These are phyloP conservation scores for Oncopodura yosiiana DNA, from an alignment of 1,140 invertebrate genomes.

Conservation along the genomic window DNA sequence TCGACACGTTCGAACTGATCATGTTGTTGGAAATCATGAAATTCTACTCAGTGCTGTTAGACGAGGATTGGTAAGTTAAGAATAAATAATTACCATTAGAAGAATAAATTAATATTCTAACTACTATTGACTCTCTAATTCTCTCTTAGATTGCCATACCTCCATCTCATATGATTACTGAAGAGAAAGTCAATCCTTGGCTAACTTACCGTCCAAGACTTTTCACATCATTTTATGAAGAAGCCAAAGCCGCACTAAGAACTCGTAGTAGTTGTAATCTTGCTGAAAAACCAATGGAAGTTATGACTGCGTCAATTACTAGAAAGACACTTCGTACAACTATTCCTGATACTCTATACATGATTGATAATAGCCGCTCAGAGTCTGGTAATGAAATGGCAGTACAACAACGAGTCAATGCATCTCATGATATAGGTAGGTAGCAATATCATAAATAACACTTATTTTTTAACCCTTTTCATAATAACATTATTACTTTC, in stretches of 20 bases:
- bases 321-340: constrained; percentile 41
- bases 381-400: neutral
- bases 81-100: neutral
- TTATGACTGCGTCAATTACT: constrained; percentile 4
- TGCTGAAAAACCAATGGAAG: too few relatives aligned
- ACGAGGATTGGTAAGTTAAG: constrained; percentile 58
- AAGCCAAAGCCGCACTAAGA: constrained; percentile 40
- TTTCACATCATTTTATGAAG: constrained; percentile 89
- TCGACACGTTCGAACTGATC: constrained; percentile 72
- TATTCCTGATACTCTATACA: constrained; percentile 90
- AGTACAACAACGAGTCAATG: neutral
- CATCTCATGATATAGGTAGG: neutral
- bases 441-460: neutral
- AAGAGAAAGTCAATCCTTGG: constrained; percentile 70
- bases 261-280: neutral
- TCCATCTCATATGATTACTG: constrained; percentile 74
- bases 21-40: constrained; percentile 77
- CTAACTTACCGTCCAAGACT: constrained; percentile 71
- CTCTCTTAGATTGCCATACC: constrained; percentile 51
- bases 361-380: constrained; percentile 59
- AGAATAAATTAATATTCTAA: neutral
- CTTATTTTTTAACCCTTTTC: too few relatives aligned
- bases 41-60: constrained; percentile 55
- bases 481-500: neutral
- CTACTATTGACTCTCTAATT: neutral